Evolutionary conservation across 2,113 vertebrate species (phyloP).

Genomic region (Siphamia tubifer): DNA sequence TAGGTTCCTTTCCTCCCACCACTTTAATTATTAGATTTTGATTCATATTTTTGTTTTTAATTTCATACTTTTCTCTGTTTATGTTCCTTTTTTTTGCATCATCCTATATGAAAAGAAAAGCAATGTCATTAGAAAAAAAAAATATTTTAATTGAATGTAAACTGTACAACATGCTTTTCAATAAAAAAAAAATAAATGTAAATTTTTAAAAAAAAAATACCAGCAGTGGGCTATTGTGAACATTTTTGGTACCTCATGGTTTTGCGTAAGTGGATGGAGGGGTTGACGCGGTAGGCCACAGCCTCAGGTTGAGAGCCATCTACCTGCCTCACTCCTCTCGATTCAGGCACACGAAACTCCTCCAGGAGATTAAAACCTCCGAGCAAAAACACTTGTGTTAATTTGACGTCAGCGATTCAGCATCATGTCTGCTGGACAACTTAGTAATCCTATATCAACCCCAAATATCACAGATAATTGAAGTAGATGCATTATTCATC

Average conservation of each 20-base stretch:
- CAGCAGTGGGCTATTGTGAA: no score
- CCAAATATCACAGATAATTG: constrained; percentile 8
- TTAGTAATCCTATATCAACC: constrained; percentile 14
- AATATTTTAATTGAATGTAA: no score
- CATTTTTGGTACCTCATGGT: constrained; percentile 51
- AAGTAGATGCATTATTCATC: constrained; percentile 7
- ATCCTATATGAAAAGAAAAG: no score
- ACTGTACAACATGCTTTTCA: no score
- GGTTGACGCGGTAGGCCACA: constrained; percentile 73
- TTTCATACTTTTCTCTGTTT: no score
- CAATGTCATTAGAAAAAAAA: no score
- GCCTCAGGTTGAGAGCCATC: constrained; percentile 71
- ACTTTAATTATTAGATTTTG: no score
- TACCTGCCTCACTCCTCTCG: constrained; percentile 62
- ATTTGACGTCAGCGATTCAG: neutral
- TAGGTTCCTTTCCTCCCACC: no score
- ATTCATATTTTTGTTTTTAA: no score
- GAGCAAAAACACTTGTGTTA: constrained; percentile 39
- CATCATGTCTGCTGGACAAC: constrained; percentile 1
- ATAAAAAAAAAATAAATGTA: no score
- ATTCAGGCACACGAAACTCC: constrained; percentile 70
- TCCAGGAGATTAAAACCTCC: constrained; percentile 77
- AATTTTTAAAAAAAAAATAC: no score
- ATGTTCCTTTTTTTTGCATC: no score
- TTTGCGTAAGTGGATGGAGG: constrained; percentile 64